Base-by-base conservation (phyloP, 2,888 invertebrate genomes). In the Parthenolecanium corni region DNA sequence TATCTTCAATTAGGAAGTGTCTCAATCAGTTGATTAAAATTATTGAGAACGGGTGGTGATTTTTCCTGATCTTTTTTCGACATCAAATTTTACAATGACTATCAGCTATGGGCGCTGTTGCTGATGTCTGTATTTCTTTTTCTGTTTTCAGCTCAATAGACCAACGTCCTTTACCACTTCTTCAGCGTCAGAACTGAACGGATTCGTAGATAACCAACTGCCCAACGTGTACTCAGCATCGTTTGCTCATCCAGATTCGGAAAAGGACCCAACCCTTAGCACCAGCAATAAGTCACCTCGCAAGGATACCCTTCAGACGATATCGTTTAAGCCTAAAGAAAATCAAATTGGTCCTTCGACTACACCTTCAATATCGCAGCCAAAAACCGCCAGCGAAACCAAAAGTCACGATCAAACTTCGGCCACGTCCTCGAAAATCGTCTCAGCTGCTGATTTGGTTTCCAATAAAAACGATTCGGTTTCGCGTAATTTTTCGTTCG, bases 141-240 rank as follows among this genome's bases (percentile, higher is more conserved):
- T 42, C 3, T n/a, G 1, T n/a, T 61, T 61, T 3, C 61, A 61
- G 61, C 51, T 61, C 31, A 61, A 61, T 49, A 61, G 61, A 61
- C 61, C 61, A 36, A 61, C 61, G 40, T 61, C 61, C 3, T 61
- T 61, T 51, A 49, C 61, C 61, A 61, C 38, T 49, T 49, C 61
- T 38, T 61, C 61, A 31, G 53, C 64, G 11, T 54, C 66, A 9
- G 66, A 63, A 47, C 47, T 66, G 40, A 54, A 62, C 62, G 66
- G 64, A 24, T 64, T 63, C 54, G 49, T 66, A 31, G 66, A 64
- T 64, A 63, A 64, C 42, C 54, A 63, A 46, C 56, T 40, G 12
- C 61, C 61, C 1, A 21, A 47, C 18, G 49, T 61, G 36, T 61
- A 61, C 18, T 38, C 61, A 36, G 40, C 61, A n/a, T 36, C 61